Conservation (phyloP, 2,113 vertebrate genomes). For the Sylvia atricapilla region DNA sequence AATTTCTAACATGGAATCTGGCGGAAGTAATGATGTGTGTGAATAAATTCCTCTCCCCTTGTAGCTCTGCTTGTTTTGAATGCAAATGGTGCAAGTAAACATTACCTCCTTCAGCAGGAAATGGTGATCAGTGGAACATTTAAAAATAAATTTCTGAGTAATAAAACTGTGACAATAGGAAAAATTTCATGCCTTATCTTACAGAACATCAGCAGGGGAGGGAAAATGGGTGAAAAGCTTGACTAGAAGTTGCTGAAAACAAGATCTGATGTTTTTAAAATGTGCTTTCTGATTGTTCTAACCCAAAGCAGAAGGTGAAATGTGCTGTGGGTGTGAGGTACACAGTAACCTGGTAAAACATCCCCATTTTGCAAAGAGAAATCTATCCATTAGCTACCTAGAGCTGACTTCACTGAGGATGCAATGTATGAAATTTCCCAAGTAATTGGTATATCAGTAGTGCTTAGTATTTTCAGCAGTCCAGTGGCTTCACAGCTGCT, state of each 20-base stretch:
- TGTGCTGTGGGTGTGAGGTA: neutral
- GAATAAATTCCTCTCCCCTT: neutral
- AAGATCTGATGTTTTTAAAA: neutral
- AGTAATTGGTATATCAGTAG: neutral
- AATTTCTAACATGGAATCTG: neutral
- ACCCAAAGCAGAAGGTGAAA: neutral
- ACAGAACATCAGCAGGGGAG: neutral
- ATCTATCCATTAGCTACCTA: neutral
- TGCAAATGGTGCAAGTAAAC: neutral
- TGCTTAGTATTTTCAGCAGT: neutral
- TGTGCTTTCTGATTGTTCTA: neutral
- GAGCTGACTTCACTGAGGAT: neutral
- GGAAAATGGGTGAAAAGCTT: neutral
- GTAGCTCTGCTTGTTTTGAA: constrained; percentile 8
- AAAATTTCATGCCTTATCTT: constrained; percentile 19
- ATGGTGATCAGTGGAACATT: constrained; percentile 41
- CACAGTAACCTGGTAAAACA: neutral
- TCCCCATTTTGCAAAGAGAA: neutral
- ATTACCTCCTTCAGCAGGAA: constrained; percentile 15
- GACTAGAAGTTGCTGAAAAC: neutral
- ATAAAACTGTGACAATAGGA: constrained; percentile 18
- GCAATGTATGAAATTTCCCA: neutral
- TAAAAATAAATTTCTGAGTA: constrained; percentile 37
- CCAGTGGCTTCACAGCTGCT: neutral
- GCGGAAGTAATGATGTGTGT: neutral